These are phyloP conservation scores for Scaptomyza tumidula DNA, from an alignment of 2,888 invertebrate species.

Conservation along the genomic window DNA sequence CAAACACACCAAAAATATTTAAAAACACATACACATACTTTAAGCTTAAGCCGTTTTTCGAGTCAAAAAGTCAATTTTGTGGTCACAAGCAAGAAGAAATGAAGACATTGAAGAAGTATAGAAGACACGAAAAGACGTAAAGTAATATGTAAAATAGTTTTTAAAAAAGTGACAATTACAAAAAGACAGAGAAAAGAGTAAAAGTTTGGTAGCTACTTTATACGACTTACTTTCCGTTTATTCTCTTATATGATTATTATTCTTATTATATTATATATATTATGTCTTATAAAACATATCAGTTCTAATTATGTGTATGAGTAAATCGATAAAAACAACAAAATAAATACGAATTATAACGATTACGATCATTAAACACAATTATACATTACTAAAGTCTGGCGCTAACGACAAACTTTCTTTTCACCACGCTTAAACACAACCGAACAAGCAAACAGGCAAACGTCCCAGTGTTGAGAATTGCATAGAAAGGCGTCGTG, in stretches of 20 bases:
- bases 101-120: neutral
- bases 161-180: slow-evolving; percentile 37
- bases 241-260: slow-evolving; percentile 37
- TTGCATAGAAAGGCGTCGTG: slow-evolving; percentile 34
- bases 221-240: slow-evolving; percentile 66
- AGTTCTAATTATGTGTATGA: slow-evolving; percentile 76
- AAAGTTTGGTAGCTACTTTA: slow-evolving; percentile 61
- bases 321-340: slow-evolving; percentile 36
- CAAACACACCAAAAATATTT: slow-evolving; percentile 18
- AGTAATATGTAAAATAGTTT: slow-evolving; percentile 52
- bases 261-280: slow-evolving; percentile 45
- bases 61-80: slow-evolving; percentile 74
- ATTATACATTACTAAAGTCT: slow-evolving; percentile 43
- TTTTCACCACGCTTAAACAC: slow-evolving; percentile 35
- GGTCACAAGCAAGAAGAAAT: slow-evolving; percentile 40
- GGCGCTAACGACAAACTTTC: slow-evolving; percentile 51
- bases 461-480: slow-evolving; percentile 35
- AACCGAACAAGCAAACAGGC: neutral
- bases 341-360: slow-evolving; percentile 34
- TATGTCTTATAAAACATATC: slow-evolving; percentile 79
- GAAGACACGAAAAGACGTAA: slow-evolving; percentile 19
- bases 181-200: slow-evolving; percentile 41
- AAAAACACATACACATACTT: slow-evolving; percentile 51
- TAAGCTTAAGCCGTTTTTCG: slow-evolving; percentile 67
- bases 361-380: slow-evolving; percentile 50